These are phyloP conservation scores for Coremacera marginata DNA, from an alignment of 2,888 invertebrate species.

Conservation along the genomic window DNA sequence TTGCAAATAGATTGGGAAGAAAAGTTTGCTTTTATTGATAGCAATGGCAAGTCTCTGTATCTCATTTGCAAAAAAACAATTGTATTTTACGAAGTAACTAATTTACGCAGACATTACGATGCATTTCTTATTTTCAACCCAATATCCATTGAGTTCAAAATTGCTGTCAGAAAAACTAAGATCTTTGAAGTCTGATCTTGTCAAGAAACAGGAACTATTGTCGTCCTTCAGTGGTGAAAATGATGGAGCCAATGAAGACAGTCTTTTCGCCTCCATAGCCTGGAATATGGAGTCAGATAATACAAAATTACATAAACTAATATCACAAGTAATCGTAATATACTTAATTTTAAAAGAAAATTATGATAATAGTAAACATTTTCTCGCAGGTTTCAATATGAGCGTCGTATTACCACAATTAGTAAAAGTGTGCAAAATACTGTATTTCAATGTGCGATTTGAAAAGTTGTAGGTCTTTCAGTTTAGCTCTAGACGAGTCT, in stretches of 20 bases:
- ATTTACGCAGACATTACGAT: no score
- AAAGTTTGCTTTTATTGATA: neutral
- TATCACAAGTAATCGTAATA: no score
- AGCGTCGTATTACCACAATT: conserved; percentile 6
- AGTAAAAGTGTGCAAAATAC: conserved; percentile 6
- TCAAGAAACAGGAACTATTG: neutral
- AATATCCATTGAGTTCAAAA: neutral
- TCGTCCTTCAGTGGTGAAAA: neutral
- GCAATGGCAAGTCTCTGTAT: neutral
- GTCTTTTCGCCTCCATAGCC: no score
- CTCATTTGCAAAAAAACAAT: neutral
- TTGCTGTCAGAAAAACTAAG: neutral
- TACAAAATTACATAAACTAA: no score
- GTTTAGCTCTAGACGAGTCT: no score
- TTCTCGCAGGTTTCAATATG: neutral
- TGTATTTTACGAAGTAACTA: no score
- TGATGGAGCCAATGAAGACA: no score
- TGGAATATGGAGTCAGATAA: no score
- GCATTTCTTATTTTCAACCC: neutral
- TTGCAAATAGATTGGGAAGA: neutral
- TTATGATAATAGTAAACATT: no score
- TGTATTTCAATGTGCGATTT: neutral
- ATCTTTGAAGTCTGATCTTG: conserved; percentile 11
- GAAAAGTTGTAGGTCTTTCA: neutral
- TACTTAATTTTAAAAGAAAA: no score